Conservation (phyloP, 1,140 invertebrate species). For the Pteromalus puparum region DNA sequence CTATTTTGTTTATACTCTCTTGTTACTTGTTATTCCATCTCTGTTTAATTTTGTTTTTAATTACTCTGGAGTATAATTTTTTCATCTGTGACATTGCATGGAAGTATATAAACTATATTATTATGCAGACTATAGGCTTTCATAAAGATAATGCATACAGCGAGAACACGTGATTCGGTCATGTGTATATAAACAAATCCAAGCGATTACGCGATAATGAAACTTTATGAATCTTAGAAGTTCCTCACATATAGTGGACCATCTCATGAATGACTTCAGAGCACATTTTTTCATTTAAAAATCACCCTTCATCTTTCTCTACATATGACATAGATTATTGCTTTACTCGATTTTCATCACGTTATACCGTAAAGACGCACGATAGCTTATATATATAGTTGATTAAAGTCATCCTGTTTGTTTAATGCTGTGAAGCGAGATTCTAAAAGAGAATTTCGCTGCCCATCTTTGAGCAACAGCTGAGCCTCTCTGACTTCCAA, state of each 20-base stretch:
- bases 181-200: neutral
- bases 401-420: no score
- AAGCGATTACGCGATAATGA: no score
- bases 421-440: no score
- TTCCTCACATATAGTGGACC: neutral
- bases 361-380: slow-evolving; percentile 23
- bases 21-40: neutral
- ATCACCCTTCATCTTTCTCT: neutral
- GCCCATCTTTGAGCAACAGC: no score
- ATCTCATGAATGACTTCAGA: neutral
- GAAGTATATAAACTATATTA: neutral
- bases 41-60: neutral
- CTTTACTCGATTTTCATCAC: neutral
- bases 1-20: slow-evolving; percentile 26
- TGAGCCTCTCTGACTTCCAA: neutral
- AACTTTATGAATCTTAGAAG: neutral
- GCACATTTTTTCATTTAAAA: slow-evolving; percentile 9
- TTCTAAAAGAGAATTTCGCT: no score
- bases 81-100: slow-evolving; percentile 46
- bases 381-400: slow-evolving; percentile 12
- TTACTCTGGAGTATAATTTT: slow-evolving; percentile 35
- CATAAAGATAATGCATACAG: neutral
- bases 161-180: neutral
- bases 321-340: neutral
- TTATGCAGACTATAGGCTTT: neutral